Conservation (phyloP, 2,888 invertebrate genomes). For the Phrixothrix hirtus region DNA sequence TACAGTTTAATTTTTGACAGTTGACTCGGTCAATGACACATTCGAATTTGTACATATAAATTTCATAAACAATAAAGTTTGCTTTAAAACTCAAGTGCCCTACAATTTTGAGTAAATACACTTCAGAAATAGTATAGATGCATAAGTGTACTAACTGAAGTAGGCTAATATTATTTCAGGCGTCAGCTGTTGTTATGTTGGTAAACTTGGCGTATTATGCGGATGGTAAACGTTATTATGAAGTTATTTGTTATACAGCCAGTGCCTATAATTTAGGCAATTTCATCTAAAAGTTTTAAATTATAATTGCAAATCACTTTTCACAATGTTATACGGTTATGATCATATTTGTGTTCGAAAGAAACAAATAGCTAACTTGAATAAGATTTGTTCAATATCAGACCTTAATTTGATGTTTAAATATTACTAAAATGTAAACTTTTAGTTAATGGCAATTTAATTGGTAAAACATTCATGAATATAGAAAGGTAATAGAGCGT, state of each 20-base stretch:
- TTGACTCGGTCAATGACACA: too few species aligned
- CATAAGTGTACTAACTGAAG: constrained; percentile 12
- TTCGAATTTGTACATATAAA: too few species aligned
- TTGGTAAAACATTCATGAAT: constrained; percentile 10
- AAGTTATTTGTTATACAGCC: constrained; percentile 41
- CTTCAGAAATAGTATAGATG: neutral
- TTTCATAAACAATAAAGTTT: too few species aligned
- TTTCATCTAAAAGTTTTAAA: constrained; percentile 26
- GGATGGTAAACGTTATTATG: constrained; percentile 43
- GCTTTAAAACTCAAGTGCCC: too few species aligned
- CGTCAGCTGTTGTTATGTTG: constrained; percentile 41
- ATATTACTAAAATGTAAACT: too few species aligned
- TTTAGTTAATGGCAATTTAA: constrained; percentile 2
- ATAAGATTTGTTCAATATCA: too few species aligned
- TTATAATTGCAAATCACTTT: constrained; percentile 20
- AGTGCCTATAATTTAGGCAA: constrained; percentile 37
- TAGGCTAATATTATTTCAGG: constrained; percentile 38
- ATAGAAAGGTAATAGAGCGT: constrained; percentile 23
- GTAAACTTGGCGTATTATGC: constrained; percentile 42
- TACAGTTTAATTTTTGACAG: too few species aligned
- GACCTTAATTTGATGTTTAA: too few species aligned
- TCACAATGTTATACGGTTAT: neutral
- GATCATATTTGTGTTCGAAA: too few species aligned
- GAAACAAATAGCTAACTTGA: too few species aligned
- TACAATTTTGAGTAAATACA: constrained; percentile 2